phyloP scores from a whole-genome alignment of 2,113 vertebrate genomes.

The Labrus mixtus region DNA sequence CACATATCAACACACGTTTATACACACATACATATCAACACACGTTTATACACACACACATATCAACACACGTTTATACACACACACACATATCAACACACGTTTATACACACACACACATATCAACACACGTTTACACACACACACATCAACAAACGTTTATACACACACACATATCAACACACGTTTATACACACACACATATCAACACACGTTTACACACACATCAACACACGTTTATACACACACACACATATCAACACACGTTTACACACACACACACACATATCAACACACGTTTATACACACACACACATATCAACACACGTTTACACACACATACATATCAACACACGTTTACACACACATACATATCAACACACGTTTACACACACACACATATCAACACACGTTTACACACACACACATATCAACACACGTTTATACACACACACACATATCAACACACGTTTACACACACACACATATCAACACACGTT shows the following conservation, averaged over 20 bases:
- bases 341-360: too few relatives aligned
- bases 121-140: too few relatives aligned
- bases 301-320: constrained; percentile 16
- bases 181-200: constrained; percentile 3
- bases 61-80: too few relatives aligned
- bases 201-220: not conserved
- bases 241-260: constrained; percentile 10
- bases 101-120: constrained; percentile 2
- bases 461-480: too few relatives aligned
- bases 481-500: not conserved
- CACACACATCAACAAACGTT: not conserved
- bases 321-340: not conserved
- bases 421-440: not conserved
- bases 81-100: not conserved
- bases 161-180: constrained; percentile 13
- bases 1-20: too few relatives aligned
- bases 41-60: constrained; percentile 1
- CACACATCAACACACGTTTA: constrained; percentile 16
- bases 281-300: too few relatives aligned
- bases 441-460: constrained; percentile 8
- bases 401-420: too few relatives aligned
- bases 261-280: not conserved
- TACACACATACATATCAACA: constrained; percentile 2
- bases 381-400: constrained; percentile 1
- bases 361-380: constrained; percentile 2